Evolutionary conservation across 2,797 vertebrate species (phyloP).

Genomic region (Takifugu ocellatus): DNA sequence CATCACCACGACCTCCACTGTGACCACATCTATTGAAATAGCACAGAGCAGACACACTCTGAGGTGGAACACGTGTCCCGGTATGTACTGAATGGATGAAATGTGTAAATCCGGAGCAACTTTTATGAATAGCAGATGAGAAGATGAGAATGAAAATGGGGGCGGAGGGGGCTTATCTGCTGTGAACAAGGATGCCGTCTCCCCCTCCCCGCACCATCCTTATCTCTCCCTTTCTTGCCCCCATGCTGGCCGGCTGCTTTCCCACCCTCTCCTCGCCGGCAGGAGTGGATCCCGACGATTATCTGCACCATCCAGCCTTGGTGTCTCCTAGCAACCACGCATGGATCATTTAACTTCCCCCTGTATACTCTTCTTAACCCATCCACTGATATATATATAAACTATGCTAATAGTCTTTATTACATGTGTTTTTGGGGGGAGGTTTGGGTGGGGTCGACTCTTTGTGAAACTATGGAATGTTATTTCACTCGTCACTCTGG

Average conservation of each 20-base stretch:
- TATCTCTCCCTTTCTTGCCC: constrained; percentile 40
- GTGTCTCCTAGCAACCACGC: constrained; percentile 92
- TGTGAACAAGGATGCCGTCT: constrained; percentile 33
- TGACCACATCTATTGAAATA: too few species aligned
- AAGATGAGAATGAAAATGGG: neutral
- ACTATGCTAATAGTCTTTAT: constrained; percentile 45
- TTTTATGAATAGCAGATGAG: constrained; percentile 9
- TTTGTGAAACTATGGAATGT: constrained; percentile 6
- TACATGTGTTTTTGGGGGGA: neutral
- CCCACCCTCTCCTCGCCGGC: constrained; percentile 61
- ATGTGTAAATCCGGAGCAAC: constrained; percentile 1
- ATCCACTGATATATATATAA: constrained; percentile 4
- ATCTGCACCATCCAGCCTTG: constrained; percentile 88
- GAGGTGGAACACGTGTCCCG: neutral
- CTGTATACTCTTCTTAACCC: constrained; percentile 56
- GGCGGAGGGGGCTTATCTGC: constrained; percentile 30
- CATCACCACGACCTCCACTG: too few species aligned
- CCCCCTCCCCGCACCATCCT: constrained; percentile 36
- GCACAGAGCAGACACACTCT: too few species aligned
- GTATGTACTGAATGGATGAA: neutral
- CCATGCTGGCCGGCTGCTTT: constrained; percentile 30
- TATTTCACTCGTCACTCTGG: constrained; percentile 28
- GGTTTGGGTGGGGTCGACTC: too few species aligned
- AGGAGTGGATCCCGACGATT: constrained; percentile 82
- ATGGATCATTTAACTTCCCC: constrained; percentile 73